phyloP scores from a whole-genome alignment of 1,140 invertebrate genomes.

The Nomia melanderi region DNA sequence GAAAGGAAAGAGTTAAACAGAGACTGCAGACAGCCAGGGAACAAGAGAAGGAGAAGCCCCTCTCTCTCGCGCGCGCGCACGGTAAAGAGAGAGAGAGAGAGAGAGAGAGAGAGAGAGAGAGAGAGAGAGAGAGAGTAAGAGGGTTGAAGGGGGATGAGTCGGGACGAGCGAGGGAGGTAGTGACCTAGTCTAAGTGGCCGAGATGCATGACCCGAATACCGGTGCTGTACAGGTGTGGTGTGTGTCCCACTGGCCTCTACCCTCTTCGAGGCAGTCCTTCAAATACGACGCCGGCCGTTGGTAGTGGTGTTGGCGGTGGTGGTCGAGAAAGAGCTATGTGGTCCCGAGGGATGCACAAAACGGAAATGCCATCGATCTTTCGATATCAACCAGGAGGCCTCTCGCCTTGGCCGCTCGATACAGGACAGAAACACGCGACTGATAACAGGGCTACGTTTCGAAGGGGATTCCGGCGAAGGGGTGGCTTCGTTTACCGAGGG shows the following conservation, averaged over 20 bases:
- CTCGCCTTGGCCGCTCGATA: slow-evolving; percentile 3
- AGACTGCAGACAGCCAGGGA: neutral
- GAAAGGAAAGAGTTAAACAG: slow-evolving; percentile 14
- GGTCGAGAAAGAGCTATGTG: slow-evolving; percentile 43
- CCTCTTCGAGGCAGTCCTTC: slow-evolving; percentile 50
- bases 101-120: neutral
- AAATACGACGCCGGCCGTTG: slow-evolving; percentile 6
- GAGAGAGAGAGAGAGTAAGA: neutral
- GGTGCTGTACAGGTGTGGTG: slow-evolving; percentile 71
- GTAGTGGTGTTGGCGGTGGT: neutral
- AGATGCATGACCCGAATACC: slow-evolving; percentile 79
- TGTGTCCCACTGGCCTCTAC: slow-evolving; percentile 76
- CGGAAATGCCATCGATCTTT: slow-evolving; percentile 52
- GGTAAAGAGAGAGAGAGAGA: neutral
- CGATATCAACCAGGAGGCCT: slow-evolving; percentile 31
- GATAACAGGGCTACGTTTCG: slow-evolving; percentile 28
- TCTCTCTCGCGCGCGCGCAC: no score
- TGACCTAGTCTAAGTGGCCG: slow-evolving; percentile 77
- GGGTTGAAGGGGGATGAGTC: slow-evolving; percentile 13
- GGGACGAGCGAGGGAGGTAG: slow-evolving; percentile 63
- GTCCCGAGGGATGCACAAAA: slow-evolving; percentile 49
- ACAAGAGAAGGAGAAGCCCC: no score
- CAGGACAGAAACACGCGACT: slow-evolving; percentile 24
- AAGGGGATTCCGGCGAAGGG: slow-evolving; percentile 11
- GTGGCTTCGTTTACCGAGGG: neutral